A percentile compares a stretch with the other conserved stretches of the same genome.
Conservation (phyloP, 1,140 invertebrate species). For the Hyposmocoma kahamanoa region DNA sequence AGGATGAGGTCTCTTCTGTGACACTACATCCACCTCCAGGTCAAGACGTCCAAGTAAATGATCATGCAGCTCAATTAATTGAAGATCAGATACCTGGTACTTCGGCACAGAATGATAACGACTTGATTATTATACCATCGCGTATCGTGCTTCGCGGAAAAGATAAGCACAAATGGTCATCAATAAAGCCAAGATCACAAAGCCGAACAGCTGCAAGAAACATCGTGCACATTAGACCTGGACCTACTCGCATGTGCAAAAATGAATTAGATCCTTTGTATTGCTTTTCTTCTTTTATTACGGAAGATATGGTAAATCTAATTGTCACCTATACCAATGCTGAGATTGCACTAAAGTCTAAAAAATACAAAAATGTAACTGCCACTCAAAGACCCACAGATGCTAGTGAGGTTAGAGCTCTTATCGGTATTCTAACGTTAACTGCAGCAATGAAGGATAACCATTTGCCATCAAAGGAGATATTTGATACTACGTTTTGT, state of each 20-base stretch:
- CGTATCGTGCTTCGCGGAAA: not conserved
- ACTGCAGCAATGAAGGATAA: not conserved
- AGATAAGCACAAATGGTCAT: constrained; percentile 3
- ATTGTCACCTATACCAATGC: not conserved
- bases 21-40: not conserved
- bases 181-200: not conserved
- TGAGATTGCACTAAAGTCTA: not conserved
- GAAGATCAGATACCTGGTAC: not conserved
- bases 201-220: not conserved
- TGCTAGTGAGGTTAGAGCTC: not conserved
- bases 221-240: not conserved
- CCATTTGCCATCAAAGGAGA: not conserved
- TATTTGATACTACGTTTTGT: not conserved
- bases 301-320: not conserved
- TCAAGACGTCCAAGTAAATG: not conserved
- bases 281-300: not conserved
- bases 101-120: not conserved
- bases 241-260: not conserved
- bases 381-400: not conserved
- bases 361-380: not conserved
- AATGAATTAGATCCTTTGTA: not conserved
- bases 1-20: not conserved
- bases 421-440: not conserved
- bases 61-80: not conserved
- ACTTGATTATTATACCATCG: not conserved